Evolutionary conservation across 2,113 vertebrate species (phyloP), one percentile per base, ranked within the genome.

Genomic region (Calonectris borealis): DNA sequence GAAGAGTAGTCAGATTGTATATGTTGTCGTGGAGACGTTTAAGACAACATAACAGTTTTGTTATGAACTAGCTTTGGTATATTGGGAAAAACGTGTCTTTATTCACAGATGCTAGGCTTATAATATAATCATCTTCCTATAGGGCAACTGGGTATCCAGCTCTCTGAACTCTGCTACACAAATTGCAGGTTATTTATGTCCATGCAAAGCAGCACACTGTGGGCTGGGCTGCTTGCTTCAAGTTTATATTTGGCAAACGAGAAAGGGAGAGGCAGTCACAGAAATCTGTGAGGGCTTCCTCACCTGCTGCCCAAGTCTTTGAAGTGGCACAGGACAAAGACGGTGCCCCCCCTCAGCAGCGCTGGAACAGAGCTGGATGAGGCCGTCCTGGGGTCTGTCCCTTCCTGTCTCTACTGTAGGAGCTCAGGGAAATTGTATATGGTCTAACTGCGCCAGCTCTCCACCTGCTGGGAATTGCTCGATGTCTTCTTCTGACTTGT

Each of bases 301-400:
- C 42, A 72, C 42, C 55, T 4, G 2, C 57, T 90, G 44, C 15
- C 31, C 38, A 76, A 36, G 19, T 22, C 38, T 57, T 54, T 44
- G 16, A 73, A 55, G 40, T 38, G 27, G 20, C 27, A 26, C 5
- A 55, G 24, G n/a, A 42, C 66, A 52, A 62, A 79, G 54, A 60
- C 0, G 5, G 16, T 46, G 34, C 7, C n/a, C 10, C 26, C 11
- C 3, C 9, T 46, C 34, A 77, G 21, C 21, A 44, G 46, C 0
- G 0, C 40, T 88, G 40, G 38, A 54, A 44, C 27, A 62, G 29
- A 46, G 32, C 29, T 68, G 18, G 34, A 29, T 55, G 36, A 1
- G 4, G 29, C 18, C 3, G 1, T 38, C 40, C n/a, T 2, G 2
- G 16, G 9, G 27, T 76, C n/a, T 16, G 17, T 48, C 26, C 12